phyloP scores from a whole-genome alignment of 2,113 vertebrate genomes.

The Glaucomys volans region DNA sequence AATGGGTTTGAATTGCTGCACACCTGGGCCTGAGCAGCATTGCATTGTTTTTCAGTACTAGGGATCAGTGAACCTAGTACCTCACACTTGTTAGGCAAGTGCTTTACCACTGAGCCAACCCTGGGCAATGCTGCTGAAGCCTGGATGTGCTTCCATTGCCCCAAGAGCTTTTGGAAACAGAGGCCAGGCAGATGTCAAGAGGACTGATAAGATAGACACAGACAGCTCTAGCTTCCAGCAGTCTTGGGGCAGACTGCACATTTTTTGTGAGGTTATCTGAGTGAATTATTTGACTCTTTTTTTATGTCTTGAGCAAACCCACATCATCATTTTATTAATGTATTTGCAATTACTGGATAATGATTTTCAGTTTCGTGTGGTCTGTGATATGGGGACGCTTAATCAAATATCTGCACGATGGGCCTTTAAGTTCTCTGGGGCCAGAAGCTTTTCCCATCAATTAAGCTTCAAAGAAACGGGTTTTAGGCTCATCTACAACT shows the following conservation, averaged over 20 bases:
- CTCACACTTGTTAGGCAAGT: not conserved
- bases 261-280: slow-evolving; percentile 74
- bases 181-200: not conserved
- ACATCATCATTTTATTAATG: slow-evolving; percentile 77
- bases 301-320: slow-evolving; percentile 79
- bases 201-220: not conserved
- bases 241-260: not conserved
- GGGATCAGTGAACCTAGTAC: not conserved
- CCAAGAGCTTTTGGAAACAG: not conserved
- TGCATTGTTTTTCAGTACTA: not conserved
- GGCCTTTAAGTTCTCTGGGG: slow-evolving; percentile 73
- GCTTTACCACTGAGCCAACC: not conserved
- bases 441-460: slow-evolving; percentile 81
- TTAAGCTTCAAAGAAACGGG: slow-evolving; percentile 79
- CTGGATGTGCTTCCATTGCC: not conserved
- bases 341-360: slow-evolving; percentile 78
- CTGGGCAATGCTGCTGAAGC: not conserved
- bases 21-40: rapidly evolving
- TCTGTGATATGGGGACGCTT: slow-evolving; percentile 64
- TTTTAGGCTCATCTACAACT: slow-evolving; percentile 72
- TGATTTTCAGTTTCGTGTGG: slow-evolving; percentile 74
- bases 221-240: not conserved
- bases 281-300: slow-evolving; percentile 83
- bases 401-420: slow-evolving; percentile 71
- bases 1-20: too few relatives aligned